Evolutionary conservation across 2,113 vertebrate species (phyloP).

Genomic region (Oreochromis niloticus): DNA sequence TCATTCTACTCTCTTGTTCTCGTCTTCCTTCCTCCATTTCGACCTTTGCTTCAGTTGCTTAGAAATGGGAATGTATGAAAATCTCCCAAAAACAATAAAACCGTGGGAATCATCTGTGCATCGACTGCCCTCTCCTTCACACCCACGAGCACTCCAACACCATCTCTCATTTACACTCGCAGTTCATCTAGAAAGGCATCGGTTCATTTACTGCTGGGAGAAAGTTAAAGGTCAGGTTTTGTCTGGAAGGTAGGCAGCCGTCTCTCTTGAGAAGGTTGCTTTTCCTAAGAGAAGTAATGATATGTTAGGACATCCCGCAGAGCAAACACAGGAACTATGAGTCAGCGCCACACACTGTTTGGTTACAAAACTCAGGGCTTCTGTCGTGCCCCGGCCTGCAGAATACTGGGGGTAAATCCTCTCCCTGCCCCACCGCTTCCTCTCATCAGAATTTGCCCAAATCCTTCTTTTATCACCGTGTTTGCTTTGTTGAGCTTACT

Average conservation of each 20-base stretch:
- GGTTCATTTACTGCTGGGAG: constrained; percentile 31
- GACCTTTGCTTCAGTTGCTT: constrained; percentile 59
- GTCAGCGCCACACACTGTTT: constrained; percentile 62
- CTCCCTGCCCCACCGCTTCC: constrained; percentile 46
- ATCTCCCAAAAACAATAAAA: constrained; percentile 58
- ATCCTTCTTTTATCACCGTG: constrained; percentile 57
- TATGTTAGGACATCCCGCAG: constrained; percentile 60
- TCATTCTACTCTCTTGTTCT: constrained; percentile 1
- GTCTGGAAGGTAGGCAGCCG: constrained; percentile 18
- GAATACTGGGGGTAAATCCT: constrained; percentile 52
- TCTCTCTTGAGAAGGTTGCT: constrained; percentile 14
- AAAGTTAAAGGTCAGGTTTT: constrained; percentile 56
- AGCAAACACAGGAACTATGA: constrained; percentile 63
- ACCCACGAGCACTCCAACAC: background rate
- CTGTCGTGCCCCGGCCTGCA: constrained; percentile 54
- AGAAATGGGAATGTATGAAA: constrained; percentile 53
- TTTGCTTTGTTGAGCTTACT: constrained; percentile 64
- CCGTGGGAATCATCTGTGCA: constrained; percentile 33
- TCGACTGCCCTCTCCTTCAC: constrained; percentile 32
- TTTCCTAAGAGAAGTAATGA: constrained; percentile 55
- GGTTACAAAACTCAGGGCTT: constrained; percentile 43
- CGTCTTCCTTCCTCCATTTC: constrained; percentile 41
- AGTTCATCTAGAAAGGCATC: constrained; percentile 29
- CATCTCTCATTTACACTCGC: constrained; percentile 6
- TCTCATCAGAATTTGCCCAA: constrained; percentile 46